These are phyloP conservation scores for Cinclus cinclus DNA, from an alignment of 2,113 vertebrate species.

Conservation along the genomic window DNA sequence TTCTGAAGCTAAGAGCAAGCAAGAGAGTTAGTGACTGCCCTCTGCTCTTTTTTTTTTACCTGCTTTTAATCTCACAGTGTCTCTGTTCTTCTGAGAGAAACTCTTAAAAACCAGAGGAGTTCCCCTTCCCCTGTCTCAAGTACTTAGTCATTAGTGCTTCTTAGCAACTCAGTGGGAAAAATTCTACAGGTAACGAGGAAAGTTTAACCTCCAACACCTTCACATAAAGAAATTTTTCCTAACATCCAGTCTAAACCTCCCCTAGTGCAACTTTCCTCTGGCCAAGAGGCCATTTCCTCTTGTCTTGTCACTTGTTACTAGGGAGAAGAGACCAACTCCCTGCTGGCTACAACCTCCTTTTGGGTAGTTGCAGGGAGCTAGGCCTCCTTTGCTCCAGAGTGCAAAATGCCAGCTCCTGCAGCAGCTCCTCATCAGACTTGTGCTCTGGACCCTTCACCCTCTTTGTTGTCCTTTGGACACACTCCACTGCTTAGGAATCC, in stretches of 20 bases:
- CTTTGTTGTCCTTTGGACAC: not conserved
- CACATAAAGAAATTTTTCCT: not conserved
- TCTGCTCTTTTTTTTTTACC: too few relatives aligned
- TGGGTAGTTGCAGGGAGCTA: not conserved
- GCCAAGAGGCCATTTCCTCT: not conserved
- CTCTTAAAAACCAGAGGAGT: too few relatives aligned
- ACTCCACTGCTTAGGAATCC: not conserved
- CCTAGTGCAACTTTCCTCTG: not conserved
- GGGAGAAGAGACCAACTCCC: not conserved
- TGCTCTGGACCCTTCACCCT: not conserved
- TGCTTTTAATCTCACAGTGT: too few relatives aligned
- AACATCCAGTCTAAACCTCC: not conserved
- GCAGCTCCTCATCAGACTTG: not conserved
- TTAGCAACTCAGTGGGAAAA: too few relatives aligned
- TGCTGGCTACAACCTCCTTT: not conserved
- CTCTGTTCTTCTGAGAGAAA: too few relatives aligned
- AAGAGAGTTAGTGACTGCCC: too few relatives aligned
- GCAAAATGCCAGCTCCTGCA: not conserved
- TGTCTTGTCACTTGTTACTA: not conserved
- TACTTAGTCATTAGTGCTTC: too few relatives aligned
- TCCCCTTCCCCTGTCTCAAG: too few relatives aligned
- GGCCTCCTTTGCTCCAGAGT: not conserved
- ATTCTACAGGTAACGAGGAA: too few relatives aligned
- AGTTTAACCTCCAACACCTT: too few relatives aligned
- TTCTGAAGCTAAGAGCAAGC: too few relatives aligned